A percentile compares a stretch with the other conserved stretches of the same genome.
phyloP scores from a whole-genome alignment of 2,797 vertebrate species.

The Amphiprion clarkii region DNA sequence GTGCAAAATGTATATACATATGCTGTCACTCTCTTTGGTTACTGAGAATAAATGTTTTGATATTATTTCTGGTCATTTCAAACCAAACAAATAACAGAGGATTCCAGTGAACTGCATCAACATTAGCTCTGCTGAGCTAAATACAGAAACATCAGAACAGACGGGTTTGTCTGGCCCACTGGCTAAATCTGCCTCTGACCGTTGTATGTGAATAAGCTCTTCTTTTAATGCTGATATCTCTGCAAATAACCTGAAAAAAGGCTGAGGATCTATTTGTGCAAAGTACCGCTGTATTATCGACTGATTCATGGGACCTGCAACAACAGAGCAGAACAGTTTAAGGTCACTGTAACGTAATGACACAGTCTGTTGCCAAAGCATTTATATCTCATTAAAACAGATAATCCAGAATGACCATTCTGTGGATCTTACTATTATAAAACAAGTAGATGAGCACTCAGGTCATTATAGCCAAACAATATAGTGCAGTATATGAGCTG shows the following conservation, averaged over 20 bases:
- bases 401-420: conserved; percentile 15
- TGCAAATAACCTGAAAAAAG: conserved; percentile 39
- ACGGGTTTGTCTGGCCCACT: conserved; percentile 17
- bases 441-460: conserved; percentile 14
- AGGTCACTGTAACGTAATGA: conserved; percentile 19
- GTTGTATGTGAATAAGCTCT: conserved; percentile 54
- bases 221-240: conserved; percentile 42
- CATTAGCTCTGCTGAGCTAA: conserved; percentile 16
- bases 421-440: background rate
- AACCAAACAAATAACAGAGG: conserved; percentile 13
- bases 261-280: conserved; percentile 44
- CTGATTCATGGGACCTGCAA: conserved; percentile 33
- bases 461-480: background rate
- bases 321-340: conserved; percentile 27
- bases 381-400: conserved; percentile 15
- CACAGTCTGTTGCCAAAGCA: conserved; percentile 8
- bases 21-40: background rate
- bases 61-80: background rate
- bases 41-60: background rate
- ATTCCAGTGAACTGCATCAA: conserved; percentile 23
- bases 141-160: conserved; percentile 28
- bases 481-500: background rate
- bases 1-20: background rate
- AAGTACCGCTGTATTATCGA: conserved; percentile 38
- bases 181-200: conserved; percentile 56